Evolutionary conservation across 2,888 invertebrate species (phyloP).

Genomic region (Erebia ligea): DNA sequence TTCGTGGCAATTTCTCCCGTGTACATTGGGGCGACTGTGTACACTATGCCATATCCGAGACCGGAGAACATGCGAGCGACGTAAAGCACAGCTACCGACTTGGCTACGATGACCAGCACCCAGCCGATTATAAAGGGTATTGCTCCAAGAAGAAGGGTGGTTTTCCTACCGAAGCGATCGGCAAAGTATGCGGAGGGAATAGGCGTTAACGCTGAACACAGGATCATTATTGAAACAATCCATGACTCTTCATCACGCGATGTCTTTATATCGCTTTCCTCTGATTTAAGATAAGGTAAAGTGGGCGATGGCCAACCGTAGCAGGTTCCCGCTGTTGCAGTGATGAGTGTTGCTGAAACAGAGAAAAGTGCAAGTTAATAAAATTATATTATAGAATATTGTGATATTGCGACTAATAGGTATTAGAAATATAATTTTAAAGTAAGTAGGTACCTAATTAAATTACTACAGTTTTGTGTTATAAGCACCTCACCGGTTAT

Average conservation of each 20-base stretch:
- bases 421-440: too few species aligned
- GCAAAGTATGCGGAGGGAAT: slow-evolving; percentile 84
- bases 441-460: too few species aligned
- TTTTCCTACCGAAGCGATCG: slow-evolving; percentile 87
- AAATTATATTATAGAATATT: background rate
- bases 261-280: slow-evolving; percentile 76
- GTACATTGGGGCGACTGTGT: slow-evolving; percentile 85
- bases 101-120: slow-evolving; percentile 84
- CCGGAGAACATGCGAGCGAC: slow-evolving; percentile 85
- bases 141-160: slow-evolving; percentile 83
- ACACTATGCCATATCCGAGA: slow-evolving; percentile 84
- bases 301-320: slow-evolving; percentile 86
- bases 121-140: slow-evolving; percentile 85
- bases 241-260: slow-evolving; percentile 81
- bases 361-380: slow-evolving; percentile 39
- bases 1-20: slow-evolving; percentile 85
- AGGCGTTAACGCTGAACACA: slow-evolving; percentile 85
- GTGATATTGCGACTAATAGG: too few species aligned
- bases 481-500: too few species aligned
- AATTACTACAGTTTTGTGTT: too few species aligned
- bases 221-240: slow-evolving; percentile 86
- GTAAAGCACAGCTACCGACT: slow-evolving; percentile 82
- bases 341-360: slow-evolving; percentile 79
- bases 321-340: slow-evolving; percentile 80
- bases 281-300: slow-evolving; percentile 73